Evolutionary conservation across 2,113 vertebrate genomes (phyloP), one percentile per base, ranked within the genome.

Genomic region (Heloderma charlesbogerti): DNA sequence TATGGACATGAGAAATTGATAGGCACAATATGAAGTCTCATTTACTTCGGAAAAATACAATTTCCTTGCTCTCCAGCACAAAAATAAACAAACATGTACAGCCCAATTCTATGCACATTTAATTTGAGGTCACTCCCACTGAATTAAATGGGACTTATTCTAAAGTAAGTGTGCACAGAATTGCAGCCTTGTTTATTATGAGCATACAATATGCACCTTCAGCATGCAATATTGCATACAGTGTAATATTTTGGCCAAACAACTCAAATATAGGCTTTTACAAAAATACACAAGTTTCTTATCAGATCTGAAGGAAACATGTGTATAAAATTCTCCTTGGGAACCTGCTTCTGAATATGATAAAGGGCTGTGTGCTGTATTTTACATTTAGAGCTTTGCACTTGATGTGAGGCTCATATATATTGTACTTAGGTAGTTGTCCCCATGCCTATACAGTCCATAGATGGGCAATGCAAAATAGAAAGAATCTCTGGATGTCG

Each of bases 21-120:
- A 71, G 71, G 78, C 27, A 51, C 90, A 87, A 48, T 29, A 81
- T 77, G 85, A 89, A 40, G 90, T 81, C 80, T 37, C 4, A 1
- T 43, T 48, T 74, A 15, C 29, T 40, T 79, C 43, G 43, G 43
- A 79, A 16, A 69, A 89, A 45, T 3, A 87, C 37, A 84, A 40
- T 86, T 93, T 81, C 20, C 29, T 75, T 87, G 54, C 80, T 78
- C 71, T 74, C 48, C 78, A 40, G 51, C 71, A 4, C 13, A 67
- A 69, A 37, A n/a, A 4, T 10, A 77, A 63, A 37, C 12, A n/a
- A 82, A 37, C 10, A 43, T 40, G 25, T 12, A 18, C 22, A 57
- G 10, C 31, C 48, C 12, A 54, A 43, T 60, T 54, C 71, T 31
- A 77, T 37, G 22, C 16, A 37, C 25, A 60, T 74, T 37, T 87